phyloP scores from a whole-genome alignment of 2,797 vertebrate genomes.

The Amblyraja radiata region DNA sequence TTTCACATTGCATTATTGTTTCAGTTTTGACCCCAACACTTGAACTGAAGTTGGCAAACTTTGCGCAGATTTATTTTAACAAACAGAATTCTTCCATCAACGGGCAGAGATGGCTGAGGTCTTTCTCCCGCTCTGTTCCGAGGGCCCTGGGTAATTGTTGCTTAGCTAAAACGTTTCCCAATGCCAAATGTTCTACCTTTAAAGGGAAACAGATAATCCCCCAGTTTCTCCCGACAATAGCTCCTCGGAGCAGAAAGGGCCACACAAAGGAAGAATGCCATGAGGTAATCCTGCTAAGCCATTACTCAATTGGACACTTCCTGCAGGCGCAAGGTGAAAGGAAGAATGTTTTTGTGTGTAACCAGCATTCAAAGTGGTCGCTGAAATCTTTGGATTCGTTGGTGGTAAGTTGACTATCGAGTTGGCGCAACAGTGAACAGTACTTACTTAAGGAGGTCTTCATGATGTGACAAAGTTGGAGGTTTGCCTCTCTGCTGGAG shows the following conservation, averaged over 20 bases:
- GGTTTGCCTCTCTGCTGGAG: too few relatives aligned
- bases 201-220: background rate
- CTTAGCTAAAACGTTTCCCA: background rate
- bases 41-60: background rate
- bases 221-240: background rate
- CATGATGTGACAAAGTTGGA: background rate
- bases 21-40: background rate
- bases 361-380: slow-evolving; percentile 22
- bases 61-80: background rate
- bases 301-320: slow-evolving; percentile 19
- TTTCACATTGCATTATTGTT: background rate
- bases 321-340: slow-evolving; percentile 15
- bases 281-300: background rate
- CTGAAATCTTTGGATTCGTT: background rate
- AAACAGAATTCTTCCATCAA: background rate
- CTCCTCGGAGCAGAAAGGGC: background rate
- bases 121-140: background rate
- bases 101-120: background rate
- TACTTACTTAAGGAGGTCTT: background rate
- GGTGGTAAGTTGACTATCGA: slow-evolving; percentile 10
- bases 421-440: slow-evolving; percentile 3
- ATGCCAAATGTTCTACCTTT: background rate
- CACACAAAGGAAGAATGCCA: background rate
- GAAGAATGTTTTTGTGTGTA: background rate
- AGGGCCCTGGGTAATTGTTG: background rate